Evolutionary conservation across 2,888 invertebrate species (phyloP).

Genomic region (Timema podura): DNA sequence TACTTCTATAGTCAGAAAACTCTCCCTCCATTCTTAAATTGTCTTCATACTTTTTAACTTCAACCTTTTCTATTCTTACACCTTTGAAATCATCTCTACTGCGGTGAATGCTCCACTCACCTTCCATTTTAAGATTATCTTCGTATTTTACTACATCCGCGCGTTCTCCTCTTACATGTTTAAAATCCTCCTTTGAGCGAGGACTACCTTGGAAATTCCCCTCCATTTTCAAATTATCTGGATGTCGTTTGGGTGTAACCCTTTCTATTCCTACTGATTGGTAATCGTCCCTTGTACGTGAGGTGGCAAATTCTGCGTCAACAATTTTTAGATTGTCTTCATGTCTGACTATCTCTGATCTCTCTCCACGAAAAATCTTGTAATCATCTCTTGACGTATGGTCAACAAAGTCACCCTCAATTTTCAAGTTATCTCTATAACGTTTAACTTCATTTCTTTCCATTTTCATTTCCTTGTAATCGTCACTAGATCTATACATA

Average conservation of each 20-base stretch:
- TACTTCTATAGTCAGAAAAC: constrained; percentile 48
- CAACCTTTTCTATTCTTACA: constrained; percentile 56
- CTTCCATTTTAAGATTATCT: constrained; percentile 40
- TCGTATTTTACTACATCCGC: constrained; percentile 40
- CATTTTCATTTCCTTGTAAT: constrained; percentile 43
- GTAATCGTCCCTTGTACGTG: constrained; percentile 42
- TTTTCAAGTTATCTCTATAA: constrained; percentile 45
- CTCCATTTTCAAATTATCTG: constrained; percentile 33
- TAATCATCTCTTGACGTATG: constrained; percentile 30
- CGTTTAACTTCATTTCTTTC: constrained; percentile 43
- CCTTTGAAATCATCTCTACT: constrained; percentile 34
- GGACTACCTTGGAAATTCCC: constrained; percentile 41
- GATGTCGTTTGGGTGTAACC: constrained; percentile 35
- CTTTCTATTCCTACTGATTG: constrained; percentile 42
- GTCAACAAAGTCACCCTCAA: constrained; percentile 44
- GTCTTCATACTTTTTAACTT: constrained; percentile 41
- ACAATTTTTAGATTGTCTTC: constrained; percentile 35
- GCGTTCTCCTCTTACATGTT: constrained; percentile 57
- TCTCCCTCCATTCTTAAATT: constrained; percentile 32
- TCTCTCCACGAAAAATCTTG: constrained; percentile 37
- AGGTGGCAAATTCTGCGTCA: constrained; percentile 43
- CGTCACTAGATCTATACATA: constrained; percentile 44
- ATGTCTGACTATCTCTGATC: constrained; percentile 43
- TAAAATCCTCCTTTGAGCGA: constrained; percentile 45
- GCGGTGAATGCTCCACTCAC: constrained; percentile 43